Evolutionary conservation across 2,888 invertebrate genomes (phyloP), one percentile per base, ranked within the genome.

Genomic region (Heteropelma amictum): DNA sequence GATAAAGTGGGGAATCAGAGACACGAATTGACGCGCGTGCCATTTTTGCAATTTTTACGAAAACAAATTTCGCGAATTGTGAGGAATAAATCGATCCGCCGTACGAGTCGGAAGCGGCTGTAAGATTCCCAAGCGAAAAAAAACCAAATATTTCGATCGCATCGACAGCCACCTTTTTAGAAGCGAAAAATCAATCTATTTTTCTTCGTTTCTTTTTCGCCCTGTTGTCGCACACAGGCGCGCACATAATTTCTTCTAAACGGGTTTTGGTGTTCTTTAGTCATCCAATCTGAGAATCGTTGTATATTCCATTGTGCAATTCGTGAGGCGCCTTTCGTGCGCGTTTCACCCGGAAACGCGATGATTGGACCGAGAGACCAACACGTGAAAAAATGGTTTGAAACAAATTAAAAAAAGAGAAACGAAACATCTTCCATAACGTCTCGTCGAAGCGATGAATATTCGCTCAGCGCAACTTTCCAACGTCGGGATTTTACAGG

Each of bases 381-480:
- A 23, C 7, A 14, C 19, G 35, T 21, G 23, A 54, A 19, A n/a
- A 17, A 21, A 56, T 4, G 35, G 19, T 28, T 45, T 60, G 28
- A 28, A 21, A 49, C 28, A 38, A 40, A 61, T n/a, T 12, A 30
- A 35, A 56, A 10, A 26, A 10, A 54, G 33, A 40, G 30, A 21
- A 53, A 35, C 45, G 17, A 51, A 60, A 47, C 14, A 72, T 67
- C 72, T 72, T 72, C 72, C 72, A 67, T 54, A 54, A 60, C 38
- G 67, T 72, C 45, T 65, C 65, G 45, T 40, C 40, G 26, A 28
- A 21, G 8, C 21, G 10, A n/a, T n/a, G n/a, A n/a, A n/a, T n/a
- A 56, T 49, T 40, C 38, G 58, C 21, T 14, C 28, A 21, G 56
- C 67, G 33, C 51, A 33, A 35, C 19, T 42, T 70, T 71, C 58